Percentiles rank a stretch among this genome's conserved stretches.
Conservation (phyloP, 1,140 invertebrate species). For the Solenopsis fugax region DNA sequence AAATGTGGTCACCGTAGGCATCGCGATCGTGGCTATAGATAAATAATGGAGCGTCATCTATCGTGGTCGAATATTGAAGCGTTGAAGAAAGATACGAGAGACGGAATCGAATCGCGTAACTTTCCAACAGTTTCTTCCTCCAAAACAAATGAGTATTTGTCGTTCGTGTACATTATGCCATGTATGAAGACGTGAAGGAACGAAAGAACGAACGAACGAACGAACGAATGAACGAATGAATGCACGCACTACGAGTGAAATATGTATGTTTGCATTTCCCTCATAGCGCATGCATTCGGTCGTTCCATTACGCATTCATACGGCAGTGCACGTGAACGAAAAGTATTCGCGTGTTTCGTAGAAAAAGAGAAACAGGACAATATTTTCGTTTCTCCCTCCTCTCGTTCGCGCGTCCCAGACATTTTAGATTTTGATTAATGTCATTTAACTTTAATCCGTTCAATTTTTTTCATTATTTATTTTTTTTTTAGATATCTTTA, state of each 20-base stretch:
- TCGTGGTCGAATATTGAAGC: background rate
- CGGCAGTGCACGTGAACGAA: conserved; percentile 31
- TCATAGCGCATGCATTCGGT: conserved; percentile 43
- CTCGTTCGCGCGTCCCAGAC: conserved; percentile 2
- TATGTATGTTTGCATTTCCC: conserved; percentile 51
- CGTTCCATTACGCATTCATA: conserved; percentile 57
- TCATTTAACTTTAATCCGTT: conserved; percentile 25
- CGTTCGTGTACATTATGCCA: background rate
- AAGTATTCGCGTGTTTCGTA: conserved; percentile 31
- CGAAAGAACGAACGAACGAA: conserved; percentile 1
- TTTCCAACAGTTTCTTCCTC: background rate
- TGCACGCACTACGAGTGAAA: conserved; percentile 45
- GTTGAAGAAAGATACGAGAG: background rate
- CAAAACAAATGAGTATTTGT: conserved; percentile 28
- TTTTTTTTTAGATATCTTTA: background rate
- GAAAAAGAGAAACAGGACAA: background rate
- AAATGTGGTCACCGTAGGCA: background rate
- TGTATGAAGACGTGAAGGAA: conserved; percentile 36
- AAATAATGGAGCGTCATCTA: background rate
- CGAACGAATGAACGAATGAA: conserved; percentile 19
- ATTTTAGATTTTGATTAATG: conserved; percentile 17
- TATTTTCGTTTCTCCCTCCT: conserved; percentile 8
- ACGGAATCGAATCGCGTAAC: background rate
- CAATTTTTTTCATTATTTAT: background rate
- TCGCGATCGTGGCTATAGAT: background rate